Conservation (phyloP, 2,113 vertebrate species). For the Seriola dumerili region DNA sequence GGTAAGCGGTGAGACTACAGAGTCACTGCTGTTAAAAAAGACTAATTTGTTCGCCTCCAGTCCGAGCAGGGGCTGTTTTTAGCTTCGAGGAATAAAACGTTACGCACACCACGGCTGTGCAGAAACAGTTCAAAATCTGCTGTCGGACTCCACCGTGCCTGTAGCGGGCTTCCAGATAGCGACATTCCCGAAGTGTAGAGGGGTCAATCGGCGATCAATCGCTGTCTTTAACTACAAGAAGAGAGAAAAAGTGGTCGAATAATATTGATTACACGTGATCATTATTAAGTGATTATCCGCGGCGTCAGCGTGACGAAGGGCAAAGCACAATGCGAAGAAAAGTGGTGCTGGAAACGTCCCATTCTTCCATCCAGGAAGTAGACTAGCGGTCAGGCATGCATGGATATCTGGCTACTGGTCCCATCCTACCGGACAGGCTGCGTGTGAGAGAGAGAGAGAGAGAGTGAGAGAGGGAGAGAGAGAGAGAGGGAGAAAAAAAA, state of each 20-base stretch:
- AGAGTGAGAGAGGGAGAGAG: conserved; percentile 4
- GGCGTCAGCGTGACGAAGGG: conserved; percentile 78
- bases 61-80: conserved; percentile 54
- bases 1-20: conserved; percentile 45
- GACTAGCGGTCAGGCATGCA: conserved; percentile 79
- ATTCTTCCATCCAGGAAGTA: conserved; percentile 95
- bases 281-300: conserved; percentile 83
- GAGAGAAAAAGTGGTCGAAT: conserved; percentile 59
- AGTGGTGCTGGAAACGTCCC: conserved; percentile 87
- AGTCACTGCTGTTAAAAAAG: conserved; percentile 57
- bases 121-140: conserved; percentile 68
- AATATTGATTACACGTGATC: conserved; percentile 74
- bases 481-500: conserved; percentile 72
- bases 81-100: conserved; percentile 72
- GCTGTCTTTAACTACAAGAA: conserved; percentile 67
- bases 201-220: conserved; percentile 75
- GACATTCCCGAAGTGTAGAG: conserved; percentile 80
- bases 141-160: conserved; percentile 75
- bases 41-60: conserved; percentile 65
- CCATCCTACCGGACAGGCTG: conserved; percentile 76
- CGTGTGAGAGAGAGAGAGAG: conserved; percentile 77
- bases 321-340: conserved; percentile 68
- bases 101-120: conserved; percentile 65
- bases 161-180: conserved; percentile 79
- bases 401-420: conserved; percentile 73